These are phyloP conservation scores for Hemicrepidius hirtus DNA, from an alignment of 2,888 invertebrate genomes.

Conservation along the genomic window DNA sequence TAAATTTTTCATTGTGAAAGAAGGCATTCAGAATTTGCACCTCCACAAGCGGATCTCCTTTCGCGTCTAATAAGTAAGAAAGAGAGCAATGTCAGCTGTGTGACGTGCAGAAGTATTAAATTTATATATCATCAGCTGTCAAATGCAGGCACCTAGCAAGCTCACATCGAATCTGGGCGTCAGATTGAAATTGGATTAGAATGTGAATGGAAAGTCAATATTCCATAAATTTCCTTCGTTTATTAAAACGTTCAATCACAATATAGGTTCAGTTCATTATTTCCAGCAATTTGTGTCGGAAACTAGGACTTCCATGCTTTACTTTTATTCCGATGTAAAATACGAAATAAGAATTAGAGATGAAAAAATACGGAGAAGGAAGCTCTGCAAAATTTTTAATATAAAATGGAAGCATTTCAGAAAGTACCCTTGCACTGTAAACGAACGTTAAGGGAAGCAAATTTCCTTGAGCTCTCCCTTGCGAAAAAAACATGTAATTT, in stretches of 20 bases:
- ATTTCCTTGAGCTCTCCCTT: too few species aligned
- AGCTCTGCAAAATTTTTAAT: too few species aligned
- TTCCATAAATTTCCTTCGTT: conserved; percentile 44
- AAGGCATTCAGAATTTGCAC: neutral
- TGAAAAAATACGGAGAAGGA: too few species aligned
- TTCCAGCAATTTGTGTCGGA: conserved; percentile 22
- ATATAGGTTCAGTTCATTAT: conserved; percentile 37
- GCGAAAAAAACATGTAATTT: too few species aligned
- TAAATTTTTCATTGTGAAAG: conserved; percentile 36
- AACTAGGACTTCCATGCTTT: neutral
- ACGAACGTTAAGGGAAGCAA: too few species aligned
- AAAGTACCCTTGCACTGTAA: too few species aligned
- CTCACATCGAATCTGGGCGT: conserved; percentile 35
- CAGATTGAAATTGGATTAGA: conserved; percentile 45
- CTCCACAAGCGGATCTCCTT: neutral
- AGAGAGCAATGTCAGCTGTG: conserved; percentile 23
- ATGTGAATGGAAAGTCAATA: conserved; percentile 48
- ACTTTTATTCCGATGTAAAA: neutral
- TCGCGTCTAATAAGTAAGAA: neutral
- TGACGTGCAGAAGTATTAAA: conserved; percentile 37
- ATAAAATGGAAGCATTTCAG: too few species aligned
- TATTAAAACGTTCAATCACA: conserved; percentile 43
- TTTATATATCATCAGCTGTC: conserved; percentile 45
- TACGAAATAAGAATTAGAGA: too few species aligned
- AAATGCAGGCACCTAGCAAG: conserved; percentile 41